A percentile compares a stretch with the other conserved stretches of the same genome.
phyloP scores from a whole-genome alignment of 2,888 invertebrate genomes.

The Drosophila pseudotalamancana region DNA sequence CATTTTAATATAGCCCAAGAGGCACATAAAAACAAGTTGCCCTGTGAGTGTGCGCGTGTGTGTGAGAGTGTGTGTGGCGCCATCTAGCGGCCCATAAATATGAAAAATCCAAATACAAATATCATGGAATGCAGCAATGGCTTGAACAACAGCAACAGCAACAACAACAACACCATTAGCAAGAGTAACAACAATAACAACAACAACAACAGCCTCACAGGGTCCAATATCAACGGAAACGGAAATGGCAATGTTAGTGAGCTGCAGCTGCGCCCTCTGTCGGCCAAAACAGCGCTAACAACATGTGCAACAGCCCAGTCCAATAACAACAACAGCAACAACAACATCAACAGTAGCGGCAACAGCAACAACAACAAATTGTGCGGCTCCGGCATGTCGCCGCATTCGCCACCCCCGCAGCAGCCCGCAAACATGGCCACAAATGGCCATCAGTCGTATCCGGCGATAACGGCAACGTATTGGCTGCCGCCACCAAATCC shows the following conservation, averaged over 20 bases:
- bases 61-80: conserved; percentile 52
- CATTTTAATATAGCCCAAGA: conserved; percentile 71
- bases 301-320: conserved; percentile 45
- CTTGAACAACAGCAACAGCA: conserved; percentile 57
- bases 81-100: conserved; percentile 72
- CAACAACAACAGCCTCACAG: conserved; percentile 33
- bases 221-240: conserved; percentile 78
- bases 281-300: conserved; percentile 52
- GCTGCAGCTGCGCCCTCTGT: conserved; percentile 62
- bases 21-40: conserved; percentile 64
- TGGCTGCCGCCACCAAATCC: conserved; percentile 93
- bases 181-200: conserved; percentile 24
- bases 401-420: conserved; percentile 53
- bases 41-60: conserved; percentile 18
- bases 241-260: conserved; percentile 75
- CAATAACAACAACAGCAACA: conserved; percentile 36
- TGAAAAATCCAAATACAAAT: conserved; percentile 81
- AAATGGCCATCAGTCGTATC: conserved; percentile 86
- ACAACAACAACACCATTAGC: conserved; percentile 26
- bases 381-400: conserved; percentile 47
- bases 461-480: conserved; percentile 92
- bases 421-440: conserved; percentile 72
- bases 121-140: conserved; percentile 74
- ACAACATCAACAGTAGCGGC: conserved; percentile 34
- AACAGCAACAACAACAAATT: conserved; percentile 45